A percentile compares a stretch with the other conserved stretches of the same genome.
These are phyloP conservation scores for Zoanthus solanderi DNA, from an alignment of 92 coral and sea anemone species.

Conservation along the genomic window DNA sequence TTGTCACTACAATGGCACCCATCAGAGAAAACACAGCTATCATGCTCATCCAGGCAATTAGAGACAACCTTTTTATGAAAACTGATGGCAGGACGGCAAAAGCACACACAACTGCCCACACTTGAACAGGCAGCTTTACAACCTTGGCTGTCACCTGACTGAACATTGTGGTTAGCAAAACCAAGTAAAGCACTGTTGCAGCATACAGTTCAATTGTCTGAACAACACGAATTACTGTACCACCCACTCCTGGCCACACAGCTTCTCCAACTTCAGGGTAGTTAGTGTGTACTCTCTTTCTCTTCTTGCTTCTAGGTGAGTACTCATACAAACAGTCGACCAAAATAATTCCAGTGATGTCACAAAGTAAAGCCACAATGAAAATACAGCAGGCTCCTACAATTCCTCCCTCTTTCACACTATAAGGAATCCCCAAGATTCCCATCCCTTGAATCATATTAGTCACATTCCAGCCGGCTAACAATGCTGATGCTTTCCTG, in stretches of 20 bases:
- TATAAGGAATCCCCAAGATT: conserved; percentile 89
- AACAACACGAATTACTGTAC: conserved; percentile 77
- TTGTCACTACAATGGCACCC: conserved; percentile 77
- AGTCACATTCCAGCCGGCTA: conserved; percentile 95
- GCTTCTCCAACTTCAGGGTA: conserved; percentile 93
- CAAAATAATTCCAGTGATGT: conserved; percentile 84
- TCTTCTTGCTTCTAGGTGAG: conserved; percentile 84
- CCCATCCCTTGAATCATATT: conserved; percentile 95
- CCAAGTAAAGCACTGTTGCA: conserved; percentile 83
- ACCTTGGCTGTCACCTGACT: conserved; percentile 77
- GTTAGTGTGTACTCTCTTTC: conserved; percentile 80
- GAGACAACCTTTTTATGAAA: conserved; percentile 81
- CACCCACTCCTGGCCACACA: conserved; percentile 95
- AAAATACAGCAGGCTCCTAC: conserved; percentile 84
- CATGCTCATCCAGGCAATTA: conserved; percentile 97
- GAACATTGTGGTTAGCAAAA: conserved; percentile 85
- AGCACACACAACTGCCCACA: conserved; percentile 85
- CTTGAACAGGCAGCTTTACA: conserved; percentile 66
- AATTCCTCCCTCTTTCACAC: conserved; percentile 88
- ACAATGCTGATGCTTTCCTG: conserved; percentile 81
- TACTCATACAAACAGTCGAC: conserved; percentile 89
- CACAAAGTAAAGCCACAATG: conserved; percentile 86
- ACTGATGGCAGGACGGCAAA: conserved; percentile 85
- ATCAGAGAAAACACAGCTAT: conserved; percentile 90
- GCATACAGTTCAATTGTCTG: conserved; percentile 86